Base-by-base conservation (phyloP, 2,113 vertebrate species). In the Bufo bufo region DNA sequence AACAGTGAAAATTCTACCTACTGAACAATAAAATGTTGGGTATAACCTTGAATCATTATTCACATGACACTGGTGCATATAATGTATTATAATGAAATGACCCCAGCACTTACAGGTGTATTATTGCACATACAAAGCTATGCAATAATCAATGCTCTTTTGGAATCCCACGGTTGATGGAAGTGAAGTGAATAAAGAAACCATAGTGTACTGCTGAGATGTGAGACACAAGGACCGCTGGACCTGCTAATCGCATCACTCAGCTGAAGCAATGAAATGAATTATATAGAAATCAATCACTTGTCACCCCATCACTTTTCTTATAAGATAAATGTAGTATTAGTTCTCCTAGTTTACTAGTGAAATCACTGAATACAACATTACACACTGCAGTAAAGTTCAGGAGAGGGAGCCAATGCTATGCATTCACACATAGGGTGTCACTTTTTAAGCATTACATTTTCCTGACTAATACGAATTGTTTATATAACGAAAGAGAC, bases 391-490 rank as follows among this genome's bases (percentile, higher is more conserved):
- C 74, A 0, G 12, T 50, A 33, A 86, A 19, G 71, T 14, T 50
- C 72, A 80, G 0, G 45, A 84, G 52, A 78, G 87, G 47, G 7
- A 89, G 77, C 89, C 90, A 90, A 54, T 59, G 3, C 6, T 10
- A 65, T 54, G 5, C 33, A 86, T n/a, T 47, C 84, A 59, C 84
- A 65, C n/a, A 84, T 90, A 4, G 0, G 71, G 1, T 72, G 75
- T 83, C 84, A 50, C 20, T 19, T 89, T 58, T 89, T 82, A 90
- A 0, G 1, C 17, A 89, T 58, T 0, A 0, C 79, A 72, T 0
- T 0, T 79, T 85, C 5, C 75, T 91, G 90, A 59, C 90, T 83
- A 88, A 90, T 0, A 81, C 56, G 74, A 85, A 74, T 13, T 90
- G 89, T 43, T 54, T 90, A 12, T 49, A 85, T 63, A 90, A 89